These are phyloP conservation scores for Odontophorus gujanensis DNA, from an alignment of 2,113 vertebrate genomes.

Conservation along the genomic window DNA sequence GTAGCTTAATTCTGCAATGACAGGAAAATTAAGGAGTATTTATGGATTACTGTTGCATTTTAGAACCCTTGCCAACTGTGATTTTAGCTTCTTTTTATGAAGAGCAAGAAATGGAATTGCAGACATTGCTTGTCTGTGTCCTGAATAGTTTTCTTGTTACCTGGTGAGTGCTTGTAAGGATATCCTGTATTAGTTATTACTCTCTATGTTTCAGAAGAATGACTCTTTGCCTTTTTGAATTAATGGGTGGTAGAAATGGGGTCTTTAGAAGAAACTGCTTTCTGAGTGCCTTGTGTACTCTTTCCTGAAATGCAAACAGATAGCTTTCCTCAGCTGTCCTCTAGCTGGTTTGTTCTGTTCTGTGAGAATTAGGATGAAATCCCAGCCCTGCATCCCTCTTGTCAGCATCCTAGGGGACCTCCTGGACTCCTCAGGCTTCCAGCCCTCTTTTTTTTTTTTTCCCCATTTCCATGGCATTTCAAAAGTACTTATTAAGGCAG, in stretches of 20 bases:
- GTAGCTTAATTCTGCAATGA: slow-evolving; percentile 79
- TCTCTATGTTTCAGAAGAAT: not conserved
- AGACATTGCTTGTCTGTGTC: not conserved
- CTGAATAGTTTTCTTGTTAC: slow-evolving; percentile 12
- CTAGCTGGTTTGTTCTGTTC: not conserved
- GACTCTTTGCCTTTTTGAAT: not conserved
- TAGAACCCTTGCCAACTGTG: slow-evolving; percentile 51
- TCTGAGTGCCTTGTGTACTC: not conserved
- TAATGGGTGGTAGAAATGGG: not conserved
- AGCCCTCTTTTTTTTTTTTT: not conserved
- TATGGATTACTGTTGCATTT: slow-evolving; percentile 70
- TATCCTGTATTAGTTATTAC: not conserved
- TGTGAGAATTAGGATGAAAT: not conserved
- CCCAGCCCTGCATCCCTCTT: not conserved
- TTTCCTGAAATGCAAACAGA: not conserved
- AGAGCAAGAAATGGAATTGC: not conserved
- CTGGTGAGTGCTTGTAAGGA: slow-evolving; percentile 7
- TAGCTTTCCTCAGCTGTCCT: not conserved
- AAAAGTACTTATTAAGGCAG: not conserved
- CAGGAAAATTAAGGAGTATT: slow-evolving; percentile 78
- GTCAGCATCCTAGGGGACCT: not conserved
- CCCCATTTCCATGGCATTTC: not conserved
- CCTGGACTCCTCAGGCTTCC: not conserved
- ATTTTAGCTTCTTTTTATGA: slow-evolving; percentile 31
- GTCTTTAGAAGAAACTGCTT: not conserved